Evolutionary conservation across 2,888 invertebrate genomes (phyloP).

Genomic region (Spialia ferax): DNA sequence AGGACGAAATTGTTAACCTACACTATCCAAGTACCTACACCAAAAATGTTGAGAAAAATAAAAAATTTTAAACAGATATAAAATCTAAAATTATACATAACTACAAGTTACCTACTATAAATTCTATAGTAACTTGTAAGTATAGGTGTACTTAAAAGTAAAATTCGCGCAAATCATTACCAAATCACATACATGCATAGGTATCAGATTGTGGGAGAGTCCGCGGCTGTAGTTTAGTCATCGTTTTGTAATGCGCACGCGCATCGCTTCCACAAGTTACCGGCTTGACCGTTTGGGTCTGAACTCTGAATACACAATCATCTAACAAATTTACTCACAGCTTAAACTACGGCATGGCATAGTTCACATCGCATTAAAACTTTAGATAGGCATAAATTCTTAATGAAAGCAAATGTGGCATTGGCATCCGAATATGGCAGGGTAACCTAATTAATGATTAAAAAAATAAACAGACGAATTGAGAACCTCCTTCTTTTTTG

Average conservation of each 20-base stretch:
- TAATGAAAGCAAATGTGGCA: background rate
- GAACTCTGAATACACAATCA: slow-evolving; percentile 29
- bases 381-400: slow-evolving; percentile 13
- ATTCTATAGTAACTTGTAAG: too few species aligned
- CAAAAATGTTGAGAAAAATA: too few species aligned
- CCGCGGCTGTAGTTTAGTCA: slow-evolving; percentile 65
- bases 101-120: too few species aligned
- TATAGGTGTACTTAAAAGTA: too few species aligned
- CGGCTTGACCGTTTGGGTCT: slow-evolving; percentile 48
- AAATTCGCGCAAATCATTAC: slow-evolving; percentile 49
- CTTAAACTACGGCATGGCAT: slow-evolving; percentile 26
- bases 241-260: slow-evolving; percentile 75
- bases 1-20: too few species aligned
- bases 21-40: too few species aligned
- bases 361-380: slow-evolving; percentile 34
- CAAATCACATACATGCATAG: slow-evolving; percentile 42
- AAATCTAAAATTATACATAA: too few species aligned
- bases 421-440: background rate
- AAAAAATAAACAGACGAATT: too few species aligned
- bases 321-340: slow-evolving; percentile 37
- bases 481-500: too few species aligned
- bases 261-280: slow-evolving; percentile 68
- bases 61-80: too few species aligned
- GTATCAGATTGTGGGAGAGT: slow-evolving; percentile 51
- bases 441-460: background rate